Conservation (phyloP, 2,888 invertebrate species). For the Caenorhabditis afra region DNA sequence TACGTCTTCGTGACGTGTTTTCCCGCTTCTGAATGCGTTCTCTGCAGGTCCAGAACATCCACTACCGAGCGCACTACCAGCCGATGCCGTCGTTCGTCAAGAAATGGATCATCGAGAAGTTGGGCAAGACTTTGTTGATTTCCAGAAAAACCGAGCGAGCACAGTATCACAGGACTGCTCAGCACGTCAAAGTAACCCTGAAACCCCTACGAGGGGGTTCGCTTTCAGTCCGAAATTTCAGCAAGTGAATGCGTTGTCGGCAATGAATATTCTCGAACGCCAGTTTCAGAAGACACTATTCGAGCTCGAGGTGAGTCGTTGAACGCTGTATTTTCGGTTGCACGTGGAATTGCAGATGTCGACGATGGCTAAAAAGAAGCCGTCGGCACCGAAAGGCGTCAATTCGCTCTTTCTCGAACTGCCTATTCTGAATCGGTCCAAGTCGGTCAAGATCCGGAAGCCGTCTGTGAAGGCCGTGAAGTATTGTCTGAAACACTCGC, state of each 20-base stretch:
- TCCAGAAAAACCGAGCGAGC: constrained; percentile 69
- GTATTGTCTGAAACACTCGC: constrained; percentile 16
- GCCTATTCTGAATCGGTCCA: constrained; percentile 64
- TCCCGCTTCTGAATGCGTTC: not conserved
- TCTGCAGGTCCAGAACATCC: constrained; percentile 87
- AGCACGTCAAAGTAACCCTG: constrained; percentile 58
- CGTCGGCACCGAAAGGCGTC: constrained; percentile 16
- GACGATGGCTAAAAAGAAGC: constrained; percentile 50
- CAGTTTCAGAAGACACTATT: constrained; percentile 73
- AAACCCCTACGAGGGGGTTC: no score
- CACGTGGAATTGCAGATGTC: constrained; percentile 44
- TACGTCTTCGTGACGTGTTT: constrained; percentile 52
- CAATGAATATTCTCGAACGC: constrained; percentile 69
- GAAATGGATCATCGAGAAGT: constrained; percentile 91
- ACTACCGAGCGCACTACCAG: constrained; percentile 90
- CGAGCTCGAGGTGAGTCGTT: constrained; percentile 57
- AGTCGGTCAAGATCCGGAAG: constrained; percentile 61
- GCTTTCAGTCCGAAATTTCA: no score
- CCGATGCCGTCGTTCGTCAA: constrained; percentile 92
- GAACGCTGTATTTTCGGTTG: not conserved
- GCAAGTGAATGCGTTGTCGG: constrained; percentile 69
- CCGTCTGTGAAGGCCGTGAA: constrained; percentile 56
- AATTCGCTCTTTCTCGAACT: constrained; percentile 65
- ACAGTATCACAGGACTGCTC: constrained; percentile 68
- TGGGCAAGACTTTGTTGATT: constrained; percentile 94